Base-by-base conservation (phyloP, 2,797 vertebrate genomes). In the Otolemur crassicaudatus region DNA sequence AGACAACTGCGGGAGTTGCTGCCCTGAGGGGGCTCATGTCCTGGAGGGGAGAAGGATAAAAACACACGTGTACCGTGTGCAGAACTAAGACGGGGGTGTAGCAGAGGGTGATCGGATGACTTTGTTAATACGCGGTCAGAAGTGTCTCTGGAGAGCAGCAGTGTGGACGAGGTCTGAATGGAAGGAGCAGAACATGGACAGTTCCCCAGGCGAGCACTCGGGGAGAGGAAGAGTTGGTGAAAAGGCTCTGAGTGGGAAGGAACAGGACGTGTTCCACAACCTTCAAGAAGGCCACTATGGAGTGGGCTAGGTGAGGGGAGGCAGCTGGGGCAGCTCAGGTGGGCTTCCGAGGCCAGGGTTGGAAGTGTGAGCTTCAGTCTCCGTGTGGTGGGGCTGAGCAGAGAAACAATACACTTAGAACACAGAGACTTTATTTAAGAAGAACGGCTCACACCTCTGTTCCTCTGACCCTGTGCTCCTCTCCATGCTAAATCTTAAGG, bases 51-150 rank as follows among this genome's bases (percentile, higher is more conserved):
- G 20, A 7, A 58, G 37, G 25, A 5, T 10, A 17, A 29, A 81
- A 40, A 34, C 23, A 40, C 56, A 58, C 20, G 1, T 9, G 20
- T 40, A 49, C 60, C 29, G 4, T 23, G 61, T 0, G 0, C 29
- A 5, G 17, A 16, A 23, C 3, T 43, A 22, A 75, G 25, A 25
- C 7, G 1, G 11, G 27, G 40, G 2, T 7, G 17, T 31, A 37
- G 6, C 79, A 11, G 12, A 53, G 17, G 2, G 1, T 7, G 58
- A 4, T 43, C 1, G 0, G 11, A 14, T 53, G 23, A 27, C 83
- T 43, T 0, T 1, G 67, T 31, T 86, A 9, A 61, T 13, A 17
- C 7, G 0, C 9, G 40, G 20, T 46, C 67, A 65, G 73, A 5
- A 11, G 40, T 25, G 34, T 67, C 27, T 61, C 40, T 80, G n/a